Percentiles rank a stretch among this genome's conserved stretches.
Conservation (phyloP, 1,140 invertebrate species). For the Aphis gossypii region DNA sequence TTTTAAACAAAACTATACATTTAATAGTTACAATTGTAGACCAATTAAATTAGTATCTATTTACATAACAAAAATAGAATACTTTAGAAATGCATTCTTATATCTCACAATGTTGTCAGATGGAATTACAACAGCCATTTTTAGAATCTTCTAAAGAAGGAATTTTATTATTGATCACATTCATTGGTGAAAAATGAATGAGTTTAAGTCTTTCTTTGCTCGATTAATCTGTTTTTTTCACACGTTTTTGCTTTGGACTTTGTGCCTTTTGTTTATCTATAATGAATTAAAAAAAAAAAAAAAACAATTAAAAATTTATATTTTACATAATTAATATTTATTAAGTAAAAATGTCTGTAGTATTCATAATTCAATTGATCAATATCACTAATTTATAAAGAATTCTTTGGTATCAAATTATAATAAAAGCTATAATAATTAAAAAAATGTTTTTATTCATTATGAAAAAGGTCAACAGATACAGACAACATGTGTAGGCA, state of each 20-base stretch:
- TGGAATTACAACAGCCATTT: conserved; percentile 6
- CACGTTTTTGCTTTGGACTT: conserved; percentile 50
- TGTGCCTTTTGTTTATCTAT: conserved; percentile 55
- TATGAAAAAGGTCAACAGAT: background rate
- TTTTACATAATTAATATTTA: background rate
- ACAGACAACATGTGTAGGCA: background rate
- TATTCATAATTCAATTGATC: background rate
- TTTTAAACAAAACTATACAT: conserved; percentile 46
- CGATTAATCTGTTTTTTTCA: conserved; percentile 48
- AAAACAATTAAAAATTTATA: background rate
- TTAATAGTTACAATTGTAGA: conserved; percentile 52
- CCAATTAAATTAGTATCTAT: conserved; percentile 33
- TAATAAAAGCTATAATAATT: background rate
- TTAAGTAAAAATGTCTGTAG: background rate
- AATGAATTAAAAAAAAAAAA: background rate
- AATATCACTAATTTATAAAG: background rate
- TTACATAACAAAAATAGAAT: conserved; percentile 48
- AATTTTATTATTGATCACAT: background rate
- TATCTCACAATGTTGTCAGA: background rate
- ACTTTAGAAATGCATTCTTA: background rate
- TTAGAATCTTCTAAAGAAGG: background rate
- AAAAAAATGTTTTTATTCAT: background rate
- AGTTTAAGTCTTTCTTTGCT: conserved; percentile 41
- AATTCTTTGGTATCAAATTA: no score
- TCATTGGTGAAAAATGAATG: background rate